A percentile compares a stretch with the other conserved stretches of the same genome.
Evolutionary conservation across 2,888 invertebrate genomes (phyloP).

Genomic region (Campoplex capitator): DNA sequence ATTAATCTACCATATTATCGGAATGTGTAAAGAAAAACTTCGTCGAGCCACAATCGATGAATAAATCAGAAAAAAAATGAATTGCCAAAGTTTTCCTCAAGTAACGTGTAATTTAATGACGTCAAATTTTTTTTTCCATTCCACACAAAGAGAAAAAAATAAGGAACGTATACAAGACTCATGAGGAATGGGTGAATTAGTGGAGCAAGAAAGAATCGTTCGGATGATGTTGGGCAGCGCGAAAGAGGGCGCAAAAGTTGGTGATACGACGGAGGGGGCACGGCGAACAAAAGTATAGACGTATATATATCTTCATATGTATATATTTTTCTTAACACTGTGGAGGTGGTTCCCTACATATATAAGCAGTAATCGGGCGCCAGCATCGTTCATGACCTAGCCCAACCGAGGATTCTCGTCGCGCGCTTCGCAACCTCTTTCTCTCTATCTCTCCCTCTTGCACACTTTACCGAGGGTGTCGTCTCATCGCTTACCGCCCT

Average conservation of each 20-base stretch:
- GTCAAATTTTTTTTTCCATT: neutral
- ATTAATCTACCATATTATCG: neutral
- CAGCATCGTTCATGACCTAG: constrained; percentile 64
- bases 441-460: constrained; percentile 39
- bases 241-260: constrained; percentile 29
- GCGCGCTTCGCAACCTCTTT: constrained; percentile 20
- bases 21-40: neutral
- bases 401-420: constrained; percentile 54
- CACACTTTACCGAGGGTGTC: constrained; percentile 51
- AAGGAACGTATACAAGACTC: neutral
- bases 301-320: neutral
- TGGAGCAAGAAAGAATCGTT: constrained; percentile 51
- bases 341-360: neutral
- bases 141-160: neutral
- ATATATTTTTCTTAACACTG: constrained; percentile 13
- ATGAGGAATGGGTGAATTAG: constrained; percentile 47
- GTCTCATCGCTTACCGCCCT: constrained; percentile 51
- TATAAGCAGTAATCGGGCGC: constrained; percentile 47
- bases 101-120: neutral
- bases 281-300: neutral
- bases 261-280: constrained; percentile 6
- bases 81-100: neutral
- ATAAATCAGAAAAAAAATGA: neutral
- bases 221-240: constrained; percentile 16
- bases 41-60: neutral